phyloP scores from a whole-genome alignment of 2,888 invertebrate genomes.

The Netelia fuscicornis region DNA sequence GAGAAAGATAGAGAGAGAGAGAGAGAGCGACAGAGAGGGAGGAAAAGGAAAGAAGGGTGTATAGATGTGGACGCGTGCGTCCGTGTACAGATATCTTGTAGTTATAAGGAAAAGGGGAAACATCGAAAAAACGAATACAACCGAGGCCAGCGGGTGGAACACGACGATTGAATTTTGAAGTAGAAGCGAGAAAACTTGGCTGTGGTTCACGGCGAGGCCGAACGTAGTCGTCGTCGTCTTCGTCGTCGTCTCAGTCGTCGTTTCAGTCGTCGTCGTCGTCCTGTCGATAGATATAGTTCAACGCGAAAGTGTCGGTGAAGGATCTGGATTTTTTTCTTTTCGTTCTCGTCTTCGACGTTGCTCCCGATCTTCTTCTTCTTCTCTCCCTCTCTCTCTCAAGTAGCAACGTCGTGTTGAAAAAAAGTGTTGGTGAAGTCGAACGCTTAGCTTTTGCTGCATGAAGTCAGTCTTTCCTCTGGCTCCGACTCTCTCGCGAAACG shows the following conservation, averaged over 20 bases:
- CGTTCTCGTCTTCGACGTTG: neutral
- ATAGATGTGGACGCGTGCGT: neutral
- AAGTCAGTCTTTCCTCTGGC: neutral
- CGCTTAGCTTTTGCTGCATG: conserved; percentile 12
- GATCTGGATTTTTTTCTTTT: conserved; percentile 15
- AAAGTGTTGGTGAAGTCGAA: conserved; percentile 36
- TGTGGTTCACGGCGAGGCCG: conserved; percentile 28
- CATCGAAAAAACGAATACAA: conserved; percentile 34
- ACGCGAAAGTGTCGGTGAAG: conserved; percentile 3
- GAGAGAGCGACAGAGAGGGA: neutral
- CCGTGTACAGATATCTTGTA: conserved; percentile 14
- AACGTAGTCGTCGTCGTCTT: conserved; percentile 32
- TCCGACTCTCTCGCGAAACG: neutral
- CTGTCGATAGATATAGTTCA: conserved; percentile 8
- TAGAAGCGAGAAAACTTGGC: conserved; percentile 61
- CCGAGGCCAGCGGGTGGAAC: conserved; percentile 46
- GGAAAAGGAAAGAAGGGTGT: neutral
- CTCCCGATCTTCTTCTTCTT: neutral
- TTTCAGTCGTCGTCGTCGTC: conserved; percentile 1
- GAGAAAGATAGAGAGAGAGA: conserved; percentile 12
- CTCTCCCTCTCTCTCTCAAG: conserved; percentile 15
- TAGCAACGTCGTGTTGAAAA: conserved; percentile 27
- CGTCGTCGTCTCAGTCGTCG: conserved; percentile 12
- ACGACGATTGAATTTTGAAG: conserved; percentile 63
- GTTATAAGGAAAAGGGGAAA: conserved; percentile 25